phyloP scores from a whole-genome alignment of 2,888 invertebrate species.

The Apodemia mormo region DNA sequence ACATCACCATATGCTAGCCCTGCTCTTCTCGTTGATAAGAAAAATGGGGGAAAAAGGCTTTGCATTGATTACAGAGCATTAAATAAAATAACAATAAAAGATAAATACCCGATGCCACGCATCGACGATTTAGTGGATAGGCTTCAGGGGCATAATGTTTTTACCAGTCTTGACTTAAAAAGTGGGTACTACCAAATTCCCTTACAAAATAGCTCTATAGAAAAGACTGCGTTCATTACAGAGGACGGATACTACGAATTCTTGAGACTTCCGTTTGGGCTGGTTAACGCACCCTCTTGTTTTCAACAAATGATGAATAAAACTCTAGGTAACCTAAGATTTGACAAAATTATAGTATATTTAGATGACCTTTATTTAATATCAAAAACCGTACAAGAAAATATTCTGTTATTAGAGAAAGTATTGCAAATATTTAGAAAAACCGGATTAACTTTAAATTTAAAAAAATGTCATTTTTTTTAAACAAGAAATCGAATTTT shows the following conservation, averaged over 20 bases:
- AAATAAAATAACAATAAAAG: conserved; percentile 20
- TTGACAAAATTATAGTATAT: conserved; percentile 31
- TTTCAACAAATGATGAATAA: conserved; percentile 32
- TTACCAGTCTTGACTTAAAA: conserved; percentile 15
- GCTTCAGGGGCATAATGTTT: conserved; percentile 7
- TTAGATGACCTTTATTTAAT: conserved; percentile 22
- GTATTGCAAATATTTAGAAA: conserved; percentile 32
- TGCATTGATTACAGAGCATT: conserved; percentile 18
- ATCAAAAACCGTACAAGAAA: conserved; percentile 15
- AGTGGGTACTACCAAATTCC: conserved; percentile 15
- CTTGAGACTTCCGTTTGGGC: conserved; percentile 37
- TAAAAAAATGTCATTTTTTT: conserved; percentile 42
- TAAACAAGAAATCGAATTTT: conserved; percentile 35
- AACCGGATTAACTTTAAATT: conserved; percentile 39
- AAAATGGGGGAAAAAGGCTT: conserved; percentile 19
- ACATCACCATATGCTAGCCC: conserved; percentile 19
- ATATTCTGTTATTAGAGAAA: conserved; percentile 15
- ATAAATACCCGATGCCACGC: conserved; percentile 23
- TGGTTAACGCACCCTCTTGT: conserved; percentile 30
- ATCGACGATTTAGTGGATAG: conserved; percentile 14
- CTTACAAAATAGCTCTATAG: conserved; percentile 39
- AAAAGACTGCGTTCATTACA: conserved; percentile 52
- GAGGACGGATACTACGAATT: conserved; percentile 54
- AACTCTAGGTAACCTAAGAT: conserved; percentile 28
- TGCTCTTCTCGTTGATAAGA: conserved; percentile 18